Evolutionary conservation across 2,113 vertebrate genomes (phyloP).

Genomic region (Hirundichthys speculiger): DNA sequence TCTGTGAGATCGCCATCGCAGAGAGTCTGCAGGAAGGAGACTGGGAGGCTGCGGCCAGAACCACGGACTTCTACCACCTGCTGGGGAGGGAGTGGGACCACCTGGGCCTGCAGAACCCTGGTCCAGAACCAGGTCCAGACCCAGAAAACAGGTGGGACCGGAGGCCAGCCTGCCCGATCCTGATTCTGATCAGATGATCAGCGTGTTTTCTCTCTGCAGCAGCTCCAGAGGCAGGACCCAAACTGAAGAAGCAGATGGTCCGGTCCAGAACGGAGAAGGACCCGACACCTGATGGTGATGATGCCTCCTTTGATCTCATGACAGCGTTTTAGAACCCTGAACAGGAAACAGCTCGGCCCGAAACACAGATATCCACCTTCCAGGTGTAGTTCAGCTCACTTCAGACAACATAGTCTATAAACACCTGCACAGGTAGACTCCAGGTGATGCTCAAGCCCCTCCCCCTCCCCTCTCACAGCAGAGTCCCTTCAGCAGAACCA

Average conservation of each 20-base stretch:
- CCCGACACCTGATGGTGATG: slow-evolving; percentile 31
- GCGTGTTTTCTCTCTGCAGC: neutral
- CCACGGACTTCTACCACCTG: slow-evolving; percentile 62
- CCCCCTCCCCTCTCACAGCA: too few relatives aligned
- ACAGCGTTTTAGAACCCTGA: too few relatives aligned
- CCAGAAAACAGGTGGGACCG: slow-evolving; percentile 23
- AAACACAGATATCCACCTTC: too few relatives aligned
- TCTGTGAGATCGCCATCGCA: slow-evolving; percentile 58
- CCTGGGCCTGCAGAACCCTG: slow-evolving; percentile 9
- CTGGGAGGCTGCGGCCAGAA: slow-evolving; percentile 58
- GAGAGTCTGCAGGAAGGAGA: slow-evolving; percentile 61
- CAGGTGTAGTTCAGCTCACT: too few relatives aligned
- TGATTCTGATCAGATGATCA: too few relatives aligned
- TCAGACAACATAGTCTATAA: too few relatives aligned
- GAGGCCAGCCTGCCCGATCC: neutral
- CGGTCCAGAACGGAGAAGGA: slow-evolving; percentile 14
- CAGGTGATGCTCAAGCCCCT: too few relatives aligned
- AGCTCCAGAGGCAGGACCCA: slow-evolving; percentile 10
- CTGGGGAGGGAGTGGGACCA: slow-evolving; percentile 63
- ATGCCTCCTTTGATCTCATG: too few relatives aligned
- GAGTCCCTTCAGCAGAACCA: too few relatives aligned
- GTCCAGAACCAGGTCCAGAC: slow-evolving; percentile 18
- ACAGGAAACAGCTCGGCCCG: too few relatives aligned
- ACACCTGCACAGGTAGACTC: too few relatives aligned
- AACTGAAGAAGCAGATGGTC: slow-evolving; percentile 13